Conservation (phyloP, 2,797 vertebrate genomes). For the Poecilia wingei region DNA sequence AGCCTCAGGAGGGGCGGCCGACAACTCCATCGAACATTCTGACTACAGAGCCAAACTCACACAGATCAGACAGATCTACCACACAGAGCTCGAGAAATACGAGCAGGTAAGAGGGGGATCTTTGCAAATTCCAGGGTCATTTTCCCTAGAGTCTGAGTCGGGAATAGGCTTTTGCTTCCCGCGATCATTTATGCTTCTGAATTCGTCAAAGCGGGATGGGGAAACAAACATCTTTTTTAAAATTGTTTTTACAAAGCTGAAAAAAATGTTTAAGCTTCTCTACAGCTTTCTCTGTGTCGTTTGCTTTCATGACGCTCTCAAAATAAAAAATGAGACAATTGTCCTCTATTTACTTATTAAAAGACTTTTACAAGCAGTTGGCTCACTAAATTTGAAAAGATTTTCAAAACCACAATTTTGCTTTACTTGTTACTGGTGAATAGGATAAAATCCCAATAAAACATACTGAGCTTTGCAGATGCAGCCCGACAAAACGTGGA, state of each 20-base stretch:
- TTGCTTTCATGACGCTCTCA: background rate
- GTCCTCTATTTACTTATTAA: background rate
- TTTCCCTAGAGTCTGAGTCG: background rate
- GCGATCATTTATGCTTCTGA: background rate
- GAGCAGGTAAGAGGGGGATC: constrained; percentile 87
- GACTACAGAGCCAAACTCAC: constrained; percentile 99
- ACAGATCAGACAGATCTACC: constrained; percentile 99
- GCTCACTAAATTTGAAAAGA: background rate
- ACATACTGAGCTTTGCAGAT: background rate
- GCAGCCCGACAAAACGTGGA: background rate
- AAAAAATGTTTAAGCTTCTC: background rate
- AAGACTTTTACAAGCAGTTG: background rate
- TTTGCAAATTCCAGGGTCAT: background rate
- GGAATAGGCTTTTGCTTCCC: background rate
- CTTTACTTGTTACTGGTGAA: background rate
- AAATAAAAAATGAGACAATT: background rate
- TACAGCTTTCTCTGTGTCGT: background rate
- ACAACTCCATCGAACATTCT: constrained; percentile 98
- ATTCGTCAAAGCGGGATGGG: background rate
- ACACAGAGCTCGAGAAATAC: constrained; percentile 99
- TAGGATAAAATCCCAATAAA: background rate
- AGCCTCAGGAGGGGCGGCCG: constrained; percentile 87
- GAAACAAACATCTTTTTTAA: background rate
- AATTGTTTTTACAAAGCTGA: background rate
- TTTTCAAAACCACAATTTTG: background rate